Conservation (phyloP, 1,140 invertebrate genomes). For the Pseudomyrmex dendroicus region DNA sequence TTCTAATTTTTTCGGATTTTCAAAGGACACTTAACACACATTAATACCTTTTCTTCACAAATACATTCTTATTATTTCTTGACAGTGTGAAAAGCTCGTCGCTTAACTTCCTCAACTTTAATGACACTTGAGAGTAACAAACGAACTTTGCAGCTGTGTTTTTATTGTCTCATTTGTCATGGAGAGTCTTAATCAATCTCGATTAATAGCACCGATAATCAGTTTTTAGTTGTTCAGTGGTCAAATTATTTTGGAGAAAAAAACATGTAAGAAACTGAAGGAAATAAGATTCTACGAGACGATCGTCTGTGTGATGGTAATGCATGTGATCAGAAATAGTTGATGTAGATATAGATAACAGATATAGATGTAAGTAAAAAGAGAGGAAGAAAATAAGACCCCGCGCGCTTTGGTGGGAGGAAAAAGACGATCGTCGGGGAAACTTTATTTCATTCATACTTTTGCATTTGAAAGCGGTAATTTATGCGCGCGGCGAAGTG, state of each 20-base stretch:
- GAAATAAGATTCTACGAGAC: conserved; percentile 1
- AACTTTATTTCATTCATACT: conserved; percentile 79
- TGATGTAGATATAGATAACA: neutral
- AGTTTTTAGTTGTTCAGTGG: neutral
- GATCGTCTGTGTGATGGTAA: neutral
- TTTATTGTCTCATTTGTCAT: conserved; percentile 40
- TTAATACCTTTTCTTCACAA: neutral
- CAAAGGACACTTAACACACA: neutral
- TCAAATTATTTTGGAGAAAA: neutral
- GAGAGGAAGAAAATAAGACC: neutral
- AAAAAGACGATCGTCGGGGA: conserved; percentile 42
- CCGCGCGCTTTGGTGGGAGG: conserved; percentile 12
- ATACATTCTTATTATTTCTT: neutral
- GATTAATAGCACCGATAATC: conserved; percentile 47
- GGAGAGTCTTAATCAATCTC: conserved; percentile 3
- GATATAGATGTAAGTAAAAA: neutral
- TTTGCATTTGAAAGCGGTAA: conserved; percentile 81
- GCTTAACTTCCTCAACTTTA: conserved; percentile 42
- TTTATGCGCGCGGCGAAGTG: conserved; percentile 78
- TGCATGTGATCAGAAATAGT: conserved; percentile 11
- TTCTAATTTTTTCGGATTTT: neutral
- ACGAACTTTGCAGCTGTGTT: conserved; percentile 44
- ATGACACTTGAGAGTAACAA: conserved; percentile 23
- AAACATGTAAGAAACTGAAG: neutral
- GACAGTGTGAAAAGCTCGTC: neutral